Evolutionary conservation across 2,797 vertebrate species (phyloP), one percentile per base, ranked within the genome.

Genomic region (Pachyuromys duprasi): DNA sequence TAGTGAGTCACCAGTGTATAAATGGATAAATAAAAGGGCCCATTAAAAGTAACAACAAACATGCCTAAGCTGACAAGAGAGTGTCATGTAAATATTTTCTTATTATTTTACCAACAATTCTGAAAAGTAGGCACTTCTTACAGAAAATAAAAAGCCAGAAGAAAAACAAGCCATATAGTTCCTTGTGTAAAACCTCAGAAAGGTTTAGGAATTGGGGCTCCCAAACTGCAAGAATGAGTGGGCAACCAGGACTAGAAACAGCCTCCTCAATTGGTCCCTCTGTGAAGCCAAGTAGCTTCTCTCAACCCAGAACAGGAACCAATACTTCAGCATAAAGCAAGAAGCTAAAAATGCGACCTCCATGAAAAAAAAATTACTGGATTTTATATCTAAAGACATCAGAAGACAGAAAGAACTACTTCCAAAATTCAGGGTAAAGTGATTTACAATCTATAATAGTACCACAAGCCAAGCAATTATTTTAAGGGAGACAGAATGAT

Each of bases 81-180:
- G 82, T 78, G n/a, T 26, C 74, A 74, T 88, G 1, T 36, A 92
- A 96, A 93, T 93, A 91, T 79, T 94, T 76, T 87, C 88, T 89
- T 84, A 95, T 72, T 89, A 89, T 93, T 89, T 91, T 83, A 63
- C 72, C 62, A 75, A 91, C 69, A 86, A 80, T 60, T 65, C 39
- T 67, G 82, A 95, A 80, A 90, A 75, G 63, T 89, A 92, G 86
- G 3, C 18, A 93, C 4, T 79, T 79, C 94, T 96, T 89, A 89
- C 26, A 57, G 96, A 90, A 86, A 80, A 89, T 84, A 24, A 83
- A 76, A 92, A 60, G 42, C 74, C 49, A 82, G n/a, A 89, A 95
- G 49, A 69, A 92, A 93, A 95, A 67, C 28, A 96, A 82, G 28
- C 31, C 82, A 82, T 26, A 86, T 4, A 45, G 36, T 26, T 84